Percentiles rank a stretch among this genome's conserved stretches.
phyloP scores from a whole-genome alignment of 1,140 invertebrate genomes.

The Sitodiplosis mosellana region DNA sequence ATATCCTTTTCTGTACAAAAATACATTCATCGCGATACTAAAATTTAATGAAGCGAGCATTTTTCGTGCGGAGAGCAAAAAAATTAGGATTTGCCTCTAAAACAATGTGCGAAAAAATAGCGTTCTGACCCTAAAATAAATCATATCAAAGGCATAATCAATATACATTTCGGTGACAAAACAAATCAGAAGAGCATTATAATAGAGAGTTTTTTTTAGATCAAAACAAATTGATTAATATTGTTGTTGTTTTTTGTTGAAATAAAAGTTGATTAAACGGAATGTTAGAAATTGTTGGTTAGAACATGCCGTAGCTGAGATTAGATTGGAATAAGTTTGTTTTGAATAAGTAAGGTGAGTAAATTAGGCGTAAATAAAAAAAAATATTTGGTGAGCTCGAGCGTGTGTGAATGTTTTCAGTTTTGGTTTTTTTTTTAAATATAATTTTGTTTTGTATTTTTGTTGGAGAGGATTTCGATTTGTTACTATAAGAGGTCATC shows the following conservation, averaged over 20 bases:
- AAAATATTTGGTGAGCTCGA: conserved; percentile 20
- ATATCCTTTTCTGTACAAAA: too few relatives aligned
- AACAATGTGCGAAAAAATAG: not conserved
- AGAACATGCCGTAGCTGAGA: not conserved
- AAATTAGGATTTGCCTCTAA: not conserved
- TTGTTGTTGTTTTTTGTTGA: not conserved
- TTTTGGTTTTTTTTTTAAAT: conserved; percentile 10
- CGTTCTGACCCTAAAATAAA: not conserved
- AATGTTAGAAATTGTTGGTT: not conserved
- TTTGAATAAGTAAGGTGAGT: not conserved
- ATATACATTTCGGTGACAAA: too few relatives aligned
- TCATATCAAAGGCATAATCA: not conserved
- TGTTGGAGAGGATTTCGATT: not conserved
- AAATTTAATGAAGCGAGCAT: too few relatives aligned
- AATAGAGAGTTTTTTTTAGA: too few relatives aligned
- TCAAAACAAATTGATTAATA: too few relatives aligned
- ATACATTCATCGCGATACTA: too few relatives aligned
- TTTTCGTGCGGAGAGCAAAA: too few relatives aligned
- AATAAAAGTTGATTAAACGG: not conserved
- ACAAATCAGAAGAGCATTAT: too few relatives aligned
- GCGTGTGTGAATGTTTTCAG: conserved; percentile 26
- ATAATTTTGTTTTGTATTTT: not conserved
- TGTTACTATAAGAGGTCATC: not conserved
- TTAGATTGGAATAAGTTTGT: not conserved
- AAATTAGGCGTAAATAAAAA: not conserved